phyloP scores from a whole-genome alignment of 2,797 vertebrate species.

The Sylvilagus floridanus region DNA sequence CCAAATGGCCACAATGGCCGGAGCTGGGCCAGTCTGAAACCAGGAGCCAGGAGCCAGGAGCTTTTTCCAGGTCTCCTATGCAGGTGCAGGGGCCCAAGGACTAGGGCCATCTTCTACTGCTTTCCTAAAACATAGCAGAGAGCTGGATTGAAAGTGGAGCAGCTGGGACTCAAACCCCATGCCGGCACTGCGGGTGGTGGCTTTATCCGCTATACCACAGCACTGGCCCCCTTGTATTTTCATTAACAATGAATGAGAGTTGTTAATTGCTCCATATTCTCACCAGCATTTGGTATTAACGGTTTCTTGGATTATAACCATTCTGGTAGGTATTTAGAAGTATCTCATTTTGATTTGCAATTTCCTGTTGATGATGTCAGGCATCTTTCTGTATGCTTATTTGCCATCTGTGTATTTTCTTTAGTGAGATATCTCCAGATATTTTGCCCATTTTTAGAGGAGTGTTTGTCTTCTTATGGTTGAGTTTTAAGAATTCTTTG shows the following conservation, averaged over 20 bases:
- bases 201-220: too few species aligned
- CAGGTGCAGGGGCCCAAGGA: too few species aligned
- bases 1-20: too few species aligned
- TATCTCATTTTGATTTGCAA: slow-evolving; percentile 47
- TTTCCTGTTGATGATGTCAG: slow-evolving; percentile 39
- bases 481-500: slow-evolving; percentile 50
- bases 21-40: too few species aligned
- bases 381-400: slow-evolving; percentile 39
- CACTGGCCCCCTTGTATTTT: not conserved
- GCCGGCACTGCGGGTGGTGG: too few species aligned
- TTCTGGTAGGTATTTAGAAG: not conserved
- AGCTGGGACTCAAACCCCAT: too few species aligned
- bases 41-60: too few species aligned
- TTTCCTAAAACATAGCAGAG: too few species aligned
- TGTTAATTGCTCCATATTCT: not conserved
- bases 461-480: slow-evolving; percentile 11
- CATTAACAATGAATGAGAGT: not conserved
- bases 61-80: too few species aligned
- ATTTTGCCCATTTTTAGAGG: slow-evolving; percentile 41
- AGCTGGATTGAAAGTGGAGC: too few species aligned
- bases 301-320: not conserved
- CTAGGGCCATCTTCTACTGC: too few species aligned
- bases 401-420: not conserved
- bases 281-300: not conserved
- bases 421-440: slow-evolving; percentile 20